Conservation (phyloP, 2,888 invertebrate species). For the Agonopterix heracliana region DNA sequence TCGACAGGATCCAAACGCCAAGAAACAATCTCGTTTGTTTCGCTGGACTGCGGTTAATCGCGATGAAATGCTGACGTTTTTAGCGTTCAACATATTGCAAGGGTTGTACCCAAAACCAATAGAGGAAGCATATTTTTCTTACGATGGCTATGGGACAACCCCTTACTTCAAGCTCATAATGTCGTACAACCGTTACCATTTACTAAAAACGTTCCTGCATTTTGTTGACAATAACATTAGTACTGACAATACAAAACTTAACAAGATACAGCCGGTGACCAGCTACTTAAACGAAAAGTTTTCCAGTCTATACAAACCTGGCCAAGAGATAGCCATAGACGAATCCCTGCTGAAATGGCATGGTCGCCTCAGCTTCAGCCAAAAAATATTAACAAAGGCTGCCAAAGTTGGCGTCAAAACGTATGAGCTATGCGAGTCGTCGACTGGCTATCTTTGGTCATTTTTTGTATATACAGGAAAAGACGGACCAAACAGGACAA, state of each 20-base stretch:
- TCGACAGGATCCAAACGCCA: background rate
- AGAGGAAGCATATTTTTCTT: constrained; percentile 7
- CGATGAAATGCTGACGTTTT: constrained; percentile 4
- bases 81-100: constrained; percentile 8
- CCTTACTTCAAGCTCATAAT: constrained; percentile 1
- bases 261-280: constrained; percentile 8
- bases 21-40: background rate
- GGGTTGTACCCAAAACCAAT: constrained; percentile 5
- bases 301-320: constrained; percentile 10
- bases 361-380: constrained; percentile 15
- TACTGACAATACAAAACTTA: constrained; percentile 4
- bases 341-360: constrained; percentile 18
- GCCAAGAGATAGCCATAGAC: constrained; percentile 18
- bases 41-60: background rate
- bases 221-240: constrained; percentile 9
- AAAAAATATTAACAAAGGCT: constrained; percentile 14
- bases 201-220: constrained; percentile 11
- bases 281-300: constrained; percentile 9
- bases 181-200: constrained; percentile 9
- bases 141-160: constrained; percentile 5
- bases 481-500: background rate
- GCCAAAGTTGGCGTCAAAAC: constrained; percentile 15
- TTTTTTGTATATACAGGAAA: background rate
- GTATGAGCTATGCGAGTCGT: constrained; percentile 20
- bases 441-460: constrained; percentile 21